A percentile compares a stretch with the other conserved stretches of the same genome.
phyloP scores from a whole-genome alignment of 2,113 vertebrate species.

The Neodon shergylaensis region DNA sequence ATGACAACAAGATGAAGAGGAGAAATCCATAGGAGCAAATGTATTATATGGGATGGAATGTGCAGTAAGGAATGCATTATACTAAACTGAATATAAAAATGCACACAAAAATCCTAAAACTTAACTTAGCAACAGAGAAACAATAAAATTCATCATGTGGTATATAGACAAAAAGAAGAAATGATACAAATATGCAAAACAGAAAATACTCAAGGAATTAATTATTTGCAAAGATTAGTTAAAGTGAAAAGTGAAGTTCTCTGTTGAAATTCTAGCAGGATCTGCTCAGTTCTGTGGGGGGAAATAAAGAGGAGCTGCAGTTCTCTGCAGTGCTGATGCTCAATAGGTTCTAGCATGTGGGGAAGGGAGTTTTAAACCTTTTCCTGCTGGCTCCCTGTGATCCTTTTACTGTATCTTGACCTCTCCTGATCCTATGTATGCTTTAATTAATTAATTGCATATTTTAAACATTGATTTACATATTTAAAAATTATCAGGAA shows the following conservation, averaged over 20 bases:
- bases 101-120: background rate
- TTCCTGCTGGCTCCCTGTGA: background rate
- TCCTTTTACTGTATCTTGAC: background rate
- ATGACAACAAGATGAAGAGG: no score
- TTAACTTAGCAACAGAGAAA: background rate
- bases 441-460: background rate
- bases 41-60: background rate
- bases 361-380: background rate
- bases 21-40: background rate
- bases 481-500: background rate
- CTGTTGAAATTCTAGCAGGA: background rate
- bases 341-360: background rate
- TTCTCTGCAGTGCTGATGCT: background rate
- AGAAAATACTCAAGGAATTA: background rate
- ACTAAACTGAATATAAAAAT: background rate
- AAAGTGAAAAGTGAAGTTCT: background rate
- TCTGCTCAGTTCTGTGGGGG: background rate
- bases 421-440: background rate
- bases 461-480: background rate
- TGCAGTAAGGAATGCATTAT: background rate
- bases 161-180: background rate
- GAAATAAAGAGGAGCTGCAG: background rate
- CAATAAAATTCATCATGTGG: background rate
- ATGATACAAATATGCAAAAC: background rate
- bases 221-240: background rate